phyloP scores from a whole-genome alignment of 2,113 vertebrate genomes.

The Oncorhynchus nerka region DNA sequence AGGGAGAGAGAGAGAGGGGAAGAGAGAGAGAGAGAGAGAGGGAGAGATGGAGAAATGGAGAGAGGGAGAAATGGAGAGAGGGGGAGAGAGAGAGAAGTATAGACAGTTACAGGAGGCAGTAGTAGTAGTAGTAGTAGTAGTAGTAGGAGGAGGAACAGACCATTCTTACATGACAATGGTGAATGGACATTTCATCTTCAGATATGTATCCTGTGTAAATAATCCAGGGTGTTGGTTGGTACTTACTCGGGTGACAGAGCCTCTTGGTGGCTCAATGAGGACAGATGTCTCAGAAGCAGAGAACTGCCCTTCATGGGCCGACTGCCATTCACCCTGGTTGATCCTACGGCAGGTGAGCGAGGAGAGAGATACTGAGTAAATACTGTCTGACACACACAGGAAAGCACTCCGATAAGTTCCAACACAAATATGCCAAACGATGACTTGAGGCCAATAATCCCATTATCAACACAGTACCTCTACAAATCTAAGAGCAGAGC shows the following conservation, averaged over 20 bases:
- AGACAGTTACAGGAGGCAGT: neutral
- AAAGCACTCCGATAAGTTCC: neutral
- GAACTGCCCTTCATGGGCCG: slow-evolving; percentile 55
- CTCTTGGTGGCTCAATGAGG: slow-evolving; percentile 78
- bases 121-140: neutral
- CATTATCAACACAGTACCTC: too few species aligned
- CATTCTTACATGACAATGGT: slow-evolving; percentile 6
- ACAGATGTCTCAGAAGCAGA: slow-evolving; percentile 74
- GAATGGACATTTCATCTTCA: neutral
- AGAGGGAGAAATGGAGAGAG: neutral
- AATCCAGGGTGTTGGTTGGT: neutral
- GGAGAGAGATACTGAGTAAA: slow-evolving; percentile 8
- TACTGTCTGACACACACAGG: neutral
- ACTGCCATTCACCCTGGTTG: slow-evolving; percentile 72
- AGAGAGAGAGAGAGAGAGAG: slow-evolving; percentile 22
- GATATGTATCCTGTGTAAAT: neutral
- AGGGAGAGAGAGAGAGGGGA: neutral
- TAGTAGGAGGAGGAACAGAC: neutral
- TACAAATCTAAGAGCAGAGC: too few species aligned
- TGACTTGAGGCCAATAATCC: too few species aligned
- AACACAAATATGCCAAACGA: too few species aligned
- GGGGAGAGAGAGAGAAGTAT: neutral
- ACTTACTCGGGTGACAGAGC: slow-evolving; percentile 79
- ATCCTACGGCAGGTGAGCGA: slow-evolving; percentile 57
- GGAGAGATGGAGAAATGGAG: neutral